phyloP scores from a whole-genome alignment of 2,797 vertebrate genomes.

The Manis pentadactyla region DNA sequence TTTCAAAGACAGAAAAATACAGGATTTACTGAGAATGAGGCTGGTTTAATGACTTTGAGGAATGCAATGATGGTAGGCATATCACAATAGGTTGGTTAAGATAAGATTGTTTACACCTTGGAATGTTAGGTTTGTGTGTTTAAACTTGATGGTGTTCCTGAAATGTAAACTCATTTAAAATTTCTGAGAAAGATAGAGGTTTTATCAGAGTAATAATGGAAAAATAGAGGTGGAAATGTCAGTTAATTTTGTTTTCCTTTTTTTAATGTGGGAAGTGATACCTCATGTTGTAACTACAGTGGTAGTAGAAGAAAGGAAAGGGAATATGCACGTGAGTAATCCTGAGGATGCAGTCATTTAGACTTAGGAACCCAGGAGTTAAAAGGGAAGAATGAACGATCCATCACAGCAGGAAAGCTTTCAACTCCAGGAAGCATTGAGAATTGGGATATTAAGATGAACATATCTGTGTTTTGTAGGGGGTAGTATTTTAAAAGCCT shows the following conservation, averaged over 20 bases:
- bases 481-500: not conserved
- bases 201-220: conserved; percentile 1
- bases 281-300: not conserved
- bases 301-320: not conserved
- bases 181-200: not conserved
- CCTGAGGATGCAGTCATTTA: not conserved
- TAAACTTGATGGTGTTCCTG: not conserved
- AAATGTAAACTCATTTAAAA: not conserved
- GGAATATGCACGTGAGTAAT: not conserved
- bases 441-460: not conserved
- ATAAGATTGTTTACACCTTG: not conserved
- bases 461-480: not conserved
- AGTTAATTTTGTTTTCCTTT: not conserved
- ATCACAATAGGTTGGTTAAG: not conserved
- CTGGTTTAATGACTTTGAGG: not conserved
- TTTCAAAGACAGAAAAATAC: not conserved
- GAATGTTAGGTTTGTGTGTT: not conserved
- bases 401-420: not conserved
- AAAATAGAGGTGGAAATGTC: not conserved
- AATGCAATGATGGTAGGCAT: not conserved
- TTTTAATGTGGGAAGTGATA: not conserved
- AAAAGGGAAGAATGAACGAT: not conserved
- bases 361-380: not conserved
- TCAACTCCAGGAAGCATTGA: not conserved
- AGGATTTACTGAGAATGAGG: not conserved